Base-by-base conservation (phyloP, 2,113 vertebrate species). In the Meleagris gallopavo region DNA sequence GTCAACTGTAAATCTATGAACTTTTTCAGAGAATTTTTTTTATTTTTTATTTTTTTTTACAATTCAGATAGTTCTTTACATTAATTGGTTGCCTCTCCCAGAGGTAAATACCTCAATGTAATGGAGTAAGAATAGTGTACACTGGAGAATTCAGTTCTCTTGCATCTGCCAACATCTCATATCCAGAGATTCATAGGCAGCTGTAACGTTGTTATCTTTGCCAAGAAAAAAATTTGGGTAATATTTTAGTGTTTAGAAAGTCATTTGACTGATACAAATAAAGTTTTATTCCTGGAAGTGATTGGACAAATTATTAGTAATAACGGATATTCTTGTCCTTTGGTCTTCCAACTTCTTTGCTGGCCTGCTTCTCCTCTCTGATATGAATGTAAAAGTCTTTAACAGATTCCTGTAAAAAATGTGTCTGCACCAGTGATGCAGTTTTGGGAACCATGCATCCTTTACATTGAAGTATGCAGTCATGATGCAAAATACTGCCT, bases 221-320 rank as follows among this genome's bases (percentile, higher is more conserved):
- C 74, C 90, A 87, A 77, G 16, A 43, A 85, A 83, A 90, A 3
- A 93, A 29, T 19, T 46, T 65, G 83, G 48, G 90, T 64, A 30
- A 24, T 76, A 9, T 70, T 88, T 40, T 71, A 58, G 19, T 65
- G 40, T 81, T 89, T 90, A 72, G 45, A 79, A 50, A 95, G 83
- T 62, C 9, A 73, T n/a, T 88, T 89, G 87, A 67, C 67, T 88
- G 91, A 85, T 52, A 43, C 20, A 18, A 40, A 64, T 64, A 55
- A 65, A 70, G 16, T 67, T 93, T 94, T 61, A 72, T 96, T 97
- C 86, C 88, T 89, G 88, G 76, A 96, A 95, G 70, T 61, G 22
- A 86, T 86, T 57, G 38, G 40, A 48, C 67, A 75, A 43, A 43
- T 79, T 74, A 57, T 36, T 11, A 62, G 29, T 29, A 64, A 80